phyloP scores from a whole-genome alignment of 2,888 invertebrate genomes.

The Cephus nigrinus region DNA sequence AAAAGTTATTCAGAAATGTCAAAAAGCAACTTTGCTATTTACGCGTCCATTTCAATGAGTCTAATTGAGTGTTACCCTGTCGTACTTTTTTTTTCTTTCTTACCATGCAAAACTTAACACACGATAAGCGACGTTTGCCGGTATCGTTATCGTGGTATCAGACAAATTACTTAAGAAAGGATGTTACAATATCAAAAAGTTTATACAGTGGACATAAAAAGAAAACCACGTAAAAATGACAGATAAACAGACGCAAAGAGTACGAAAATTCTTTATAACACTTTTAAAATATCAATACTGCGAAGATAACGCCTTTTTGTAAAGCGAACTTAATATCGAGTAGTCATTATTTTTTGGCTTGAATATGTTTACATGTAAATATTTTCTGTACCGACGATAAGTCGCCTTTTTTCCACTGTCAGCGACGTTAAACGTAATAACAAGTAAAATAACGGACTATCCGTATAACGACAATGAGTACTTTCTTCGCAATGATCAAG shows the following conservation, averaged over 20 bases:
- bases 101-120: not conserved
- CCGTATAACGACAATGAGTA: not conserved
- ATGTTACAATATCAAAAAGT: not conserved
- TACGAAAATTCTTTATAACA: not conserved
- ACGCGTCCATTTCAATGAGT: not conserved
- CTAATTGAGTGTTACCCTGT: not conserved
- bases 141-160: not conserved
- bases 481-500: not conserved
- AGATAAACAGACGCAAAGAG: not conserved
- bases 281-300: not conserved
- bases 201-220: not conserved
- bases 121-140: conserved; percentile 1
- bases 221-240: not conserved
- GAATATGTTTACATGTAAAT: not conserved
- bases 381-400: not conserved
- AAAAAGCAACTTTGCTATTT: not conserved
- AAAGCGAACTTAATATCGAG: not conserved
- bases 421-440: not conserved
- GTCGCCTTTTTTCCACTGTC: not conserved
- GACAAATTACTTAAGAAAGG: not conserved
- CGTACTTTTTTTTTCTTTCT: not conserved
- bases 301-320: not conserved
- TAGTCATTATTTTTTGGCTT: not conserved
- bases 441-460: not conserved
- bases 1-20: not conserved